These are phyloP conservation scores for Drosophila insularis DNA, from an alignment of 1,140 invertebrate species.

Conservation along the genomic window DNA sequence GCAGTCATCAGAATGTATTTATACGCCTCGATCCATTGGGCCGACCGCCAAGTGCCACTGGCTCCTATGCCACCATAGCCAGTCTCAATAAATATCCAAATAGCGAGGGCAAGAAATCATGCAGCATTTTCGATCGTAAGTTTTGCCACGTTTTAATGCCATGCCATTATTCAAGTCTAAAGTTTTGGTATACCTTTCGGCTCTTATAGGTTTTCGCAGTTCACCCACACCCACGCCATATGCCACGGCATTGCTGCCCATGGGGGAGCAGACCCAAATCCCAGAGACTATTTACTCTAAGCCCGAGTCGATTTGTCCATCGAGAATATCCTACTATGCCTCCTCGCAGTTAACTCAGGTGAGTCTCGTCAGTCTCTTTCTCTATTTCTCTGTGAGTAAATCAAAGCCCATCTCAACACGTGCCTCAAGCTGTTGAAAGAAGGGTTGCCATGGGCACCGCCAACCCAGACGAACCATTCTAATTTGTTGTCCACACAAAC, in stretches of 20 bases:
- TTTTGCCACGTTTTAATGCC: conserved; percentile 2
- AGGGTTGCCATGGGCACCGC: conserved; percentile 45
- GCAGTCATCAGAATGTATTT: conserved; percentile 88
- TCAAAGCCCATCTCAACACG: conserved; percentile 66
- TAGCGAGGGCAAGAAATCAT: conserved; percentile 80
- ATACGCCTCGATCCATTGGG: conserved; percentile 87
- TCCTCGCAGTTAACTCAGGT: conserved; percentile 77
- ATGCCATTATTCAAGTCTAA: neutral
- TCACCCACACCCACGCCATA: conserved; percentile 86
- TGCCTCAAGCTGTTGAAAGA: conserved; percentile 65
- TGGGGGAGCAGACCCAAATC: conserved; percentile 70
- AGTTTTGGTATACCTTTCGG: neutral
- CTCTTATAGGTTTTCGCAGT: conserved; percentile 81
- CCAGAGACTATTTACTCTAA: conserved; percentile 83
- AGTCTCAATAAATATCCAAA: conserved; percentile 87
- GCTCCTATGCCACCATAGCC: conserved; percentile 91
- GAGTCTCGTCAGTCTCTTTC: conserved; percentile 41
- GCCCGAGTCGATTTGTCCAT: conserved; percentile 80
- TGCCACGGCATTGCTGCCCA: conserved; percentile 82
- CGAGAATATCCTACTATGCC: conserved; percentile 76
- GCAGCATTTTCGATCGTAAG: conserved; percentile 81
- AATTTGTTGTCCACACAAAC: conserved; percentile 42
- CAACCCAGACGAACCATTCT: conserved; percentile 4
- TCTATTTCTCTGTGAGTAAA: conserved; percentile 35
- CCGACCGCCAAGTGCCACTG: conserved; percentile 88